Evolutionary conservation across 2,797 vertebrate genomes (phyloP).

Genomic region (Pangasius krempfi): DNA sequence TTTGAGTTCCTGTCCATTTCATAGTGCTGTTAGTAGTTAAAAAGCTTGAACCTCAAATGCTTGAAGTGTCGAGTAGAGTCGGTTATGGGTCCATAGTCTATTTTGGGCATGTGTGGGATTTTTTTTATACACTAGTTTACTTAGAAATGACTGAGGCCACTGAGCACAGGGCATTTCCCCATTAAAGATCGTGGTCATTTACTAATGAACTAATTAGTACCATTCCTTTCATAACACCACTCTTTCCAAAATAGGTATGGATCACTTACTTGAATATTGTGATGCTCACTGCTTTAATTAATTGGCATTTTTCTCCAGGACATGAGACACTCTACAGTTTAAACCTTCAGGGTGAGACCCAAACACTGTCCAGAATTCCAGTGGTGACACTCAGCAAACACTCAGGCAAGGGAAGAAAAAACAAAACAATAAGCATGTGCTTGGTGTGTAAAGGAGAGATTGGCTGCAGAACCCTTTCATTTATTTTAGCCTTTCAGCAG

Average conservation of each 20-base stretch:
- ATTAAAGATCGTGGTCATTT: background rate
- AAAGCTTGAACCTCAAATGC: slow-evolving; percentile 60
- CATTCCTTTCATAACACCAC: slow-evolving; percentile 11
- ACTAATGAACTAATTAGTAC: slow-evolving; percentile 16
- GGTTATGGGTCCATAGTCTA: slow-evolving; percentile 56
- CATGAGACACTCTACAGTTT: slow-evolving; percentile 54
- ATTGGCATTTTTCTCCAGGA: slow-evolving; percentile 25
- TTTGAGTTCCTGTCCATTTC: slow-evolving; percentile 31
- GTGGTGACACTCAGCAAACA: slow-evolving; percentile 38
- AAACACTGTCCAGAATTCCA: slow-evolving; percentile 30
- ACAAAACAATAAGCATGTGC: background rate
- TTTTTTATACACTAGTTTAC: slow-evolving; percentile 18
- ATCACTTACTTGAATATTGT: slow-evolving; percentile 29
- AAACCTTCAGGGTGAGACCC: slow-evolving; percentile 36
- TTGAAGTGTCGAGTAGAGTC: slow-evolving; percentile 54
- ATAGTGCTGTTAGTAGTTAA: slow-evolving; percentile 29
- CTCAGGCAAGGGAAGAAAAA: slow-evolving; percentile 19
- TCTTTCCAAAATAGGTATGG: slow-evolving; percentile 1
- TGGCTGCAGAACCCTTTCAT: slow-evolving; percentile 5
- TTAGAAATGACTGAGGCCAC: background rate
- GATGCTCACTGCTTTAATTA: slow-evolving; percentile 52
- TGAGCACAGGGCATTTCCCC: background rate
- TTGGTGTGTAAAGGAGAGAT: background rate
- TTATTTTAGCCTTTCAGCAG: slow-evolving; percentile 31
- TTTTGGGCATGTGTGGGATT: slow-evolving; percentile 1